A percentile compares a stretch with the other conserved stretches of the same genome.
These are phyloP conservation scores for Tachysurus vachellii DNA, from an alignment of 2,113 vertebrate species.

Conservation along the genomic window DNA sequence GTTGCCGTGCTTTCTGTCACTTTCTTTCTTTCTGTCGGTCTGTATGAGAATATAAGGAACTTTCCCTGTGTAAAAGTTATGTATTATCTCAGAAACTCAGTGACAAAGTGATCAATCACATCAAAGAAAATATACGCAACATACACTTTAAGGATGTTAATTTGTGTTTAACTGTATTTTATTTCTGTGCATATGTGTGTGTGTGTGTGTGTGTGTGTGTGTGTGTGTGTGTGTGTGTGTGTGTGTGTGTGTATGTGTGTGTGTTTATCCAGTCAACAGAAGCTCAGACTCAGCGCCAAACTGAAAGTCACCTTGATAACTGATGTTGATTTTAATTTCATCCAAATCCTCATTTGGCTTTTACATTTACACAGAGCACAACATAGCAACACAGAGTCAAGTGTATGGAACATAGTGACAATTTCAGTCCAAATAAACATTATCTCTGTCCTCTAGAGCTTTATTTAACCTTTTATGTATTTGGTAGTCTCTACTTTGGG, in stretches of 20 bases:
- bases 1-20: too few relatives aligned
- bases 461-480: conserved; percentile 24
- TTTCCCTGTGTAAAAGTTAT: neutral
- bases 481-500: neutral
- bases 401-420: neutral
- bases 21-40: too few relatives aligned
- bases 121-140: neutral
- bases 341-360: conserved; percentile 64
- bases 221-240: conserved; percentile 3
- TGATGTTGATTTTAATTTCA: conserved; percentile 61
- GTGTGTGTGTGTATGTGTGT: neutral
- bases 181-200: conserved; percentile 11
- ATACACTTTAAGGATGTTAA: neutral
- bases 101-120: neutral
- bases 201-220: neutral
- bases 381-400: too few relatives aligned
- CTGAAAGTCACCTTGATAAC: conserved; percentile 74
- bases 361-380: conserved; percentile 52
- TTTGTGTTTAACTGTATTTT: conserved; percentile 46
- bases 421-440: conserved; percentile 3
- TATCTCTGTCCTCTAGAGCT: neutral
- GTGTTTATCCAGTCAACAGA: conserved; percentile 70
- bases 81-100: neutral
- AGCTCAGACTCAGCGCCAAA: conserved; percentile 54
- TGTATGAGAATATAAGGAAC: neutral